These are phyloP conservation scores for Pogonomyrmex californicus DNA, from an alignment of 1,140 invertebrate species.

Conservation along the genomic window DNA sequence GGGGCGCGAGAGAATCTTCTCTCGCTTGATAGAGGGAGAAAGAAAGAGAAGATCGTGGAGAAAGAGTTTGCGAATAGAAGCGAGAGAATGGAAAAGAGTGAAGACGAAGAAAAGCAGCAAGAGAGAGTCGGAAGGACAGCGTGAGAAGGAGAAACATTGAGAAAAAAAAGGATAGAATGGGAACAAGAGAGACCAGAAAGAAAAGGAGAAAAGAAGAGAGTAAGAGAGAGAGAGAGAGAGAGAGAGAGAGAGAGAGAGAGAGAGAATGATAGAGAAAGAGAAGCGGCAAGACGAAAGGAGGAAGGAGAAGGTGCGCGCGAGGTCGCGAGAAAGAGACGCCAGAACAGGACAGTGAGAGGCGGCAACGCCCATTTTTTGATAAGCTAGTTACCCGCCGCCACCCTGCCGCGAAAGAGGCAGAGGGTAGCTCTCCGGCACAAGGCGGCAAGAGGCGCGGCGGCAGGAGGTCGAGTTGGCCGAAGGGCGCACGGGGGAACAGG, in stretches of 20 bases:
- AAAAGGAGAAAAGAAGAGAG: not conserved
- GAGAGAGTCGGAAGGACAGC: slow-evolving; percentile 16
- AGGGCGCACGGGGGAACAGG: slow-evolving; percentile 10
- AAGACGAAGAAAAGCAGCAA: slow-evolving; percentile 21
- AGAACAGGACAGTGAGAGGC: slow-evolving; percentile 80
- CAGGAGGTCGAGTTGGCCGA: slow-evolving; percentile 72
- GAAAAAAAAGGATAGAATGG: slow-evolving; percentile 27
- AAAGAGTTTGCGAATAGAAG: slow-evolving; percentile 25
- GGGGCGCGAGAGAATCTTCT: not conserved
- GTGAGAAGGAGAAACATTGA: slow-evolving; percentile 4
- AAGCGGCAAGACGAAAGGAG: slow-evolving; percentile 73
- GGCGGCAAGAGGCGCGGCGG: slow-evolving; percentile 74
- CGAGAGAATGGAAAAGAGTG: slow-evolving; percentile 36
- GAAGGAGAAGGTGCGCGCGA: slow-evolving; percentile 71
- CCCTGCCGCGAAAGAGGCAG: slow-evolving; percentile 78
- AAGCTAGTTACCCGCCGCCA: slow-evolving; percentile 86
- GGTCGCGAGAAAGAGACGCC: slow-evolving; percentile 73
- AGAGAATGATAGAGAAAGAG: slow-evolving; percentile 28
- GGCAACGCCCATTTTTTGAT: slow-evolving; percentile 88
- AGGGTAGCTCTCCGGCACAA: slow-evolving; percentile 75
- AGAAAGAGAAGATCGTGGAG: slow-evolving; percentile 23
- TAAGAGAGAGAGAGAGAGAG: not conserved
- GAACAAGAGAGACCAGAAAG: not conserved
- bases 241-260: too few relatives aligned
- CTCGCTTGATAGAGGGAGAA: slow-evolving; percentile 4